These are phyloP conservation scores for Pseudopleuronectes americanus DNA, from an alignment of 2,797 vertebrate species.

Conservation along the genomic window DNA sequence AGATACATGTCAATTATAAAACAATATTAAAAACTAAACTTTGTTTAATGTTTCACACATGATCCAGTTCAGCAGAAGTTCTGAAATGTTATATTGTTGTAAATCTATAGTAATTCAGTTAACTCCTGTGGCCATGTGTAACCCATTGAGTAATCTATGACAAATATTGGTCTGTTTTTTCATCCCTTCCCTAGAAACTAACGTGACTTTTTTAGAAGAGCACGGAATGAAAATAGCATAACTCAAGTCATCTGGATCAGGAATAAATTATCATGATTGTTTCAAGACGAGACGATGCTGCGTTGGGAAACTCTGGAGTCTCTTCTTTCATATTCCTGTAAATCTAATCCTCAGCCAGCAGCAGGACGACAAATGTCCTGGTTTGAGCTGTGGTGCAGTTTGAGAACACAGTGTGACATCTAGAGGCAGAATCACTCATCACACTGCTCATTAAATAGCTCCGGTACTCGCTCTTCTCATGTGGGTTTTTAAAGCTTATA, in stretches of 20 bases:
- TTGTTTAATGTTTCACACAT: too few species aligned
- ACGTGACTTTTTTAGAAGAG: background rate
- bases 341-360: slow-evolving; percentile 32
- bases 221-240: slow-evolving; percentile 20
- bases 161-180: background rate
- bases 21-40: too few species aligned
- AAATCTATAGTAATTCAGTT: background rate
- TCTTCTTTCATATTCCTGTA: slow-evolving; percentile 23
- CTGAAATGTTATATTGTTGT: background rate
- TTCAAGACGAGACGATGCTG: slow-evolving; percentile 29
- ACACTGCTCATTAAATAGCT: background rate
- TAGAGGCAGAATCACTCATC: slow-evolving; percentile 62
- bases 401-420: slow-evolving; percentile 61
- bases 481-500: background rate
- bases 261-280: slow-evolving; percentile 20
- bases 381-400: background rate
- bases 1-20: too few species aligned
- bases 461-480: background rate
- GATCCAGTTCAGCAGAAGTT: too few species aligned
- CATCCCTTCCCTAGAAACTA: background rate
- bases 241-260: slow-evolving; percentile 32
- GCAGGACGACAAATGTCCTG: slow-evolving; percentile 13
- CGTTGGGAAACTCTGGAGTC: slow-evolving; percentile 21
- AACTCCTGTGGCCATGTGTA: background rate
- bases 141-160: background rate